Conservation (phyloP, 2,797 vertebrate genomes). For the Hozukius guyotensis region DNA sequence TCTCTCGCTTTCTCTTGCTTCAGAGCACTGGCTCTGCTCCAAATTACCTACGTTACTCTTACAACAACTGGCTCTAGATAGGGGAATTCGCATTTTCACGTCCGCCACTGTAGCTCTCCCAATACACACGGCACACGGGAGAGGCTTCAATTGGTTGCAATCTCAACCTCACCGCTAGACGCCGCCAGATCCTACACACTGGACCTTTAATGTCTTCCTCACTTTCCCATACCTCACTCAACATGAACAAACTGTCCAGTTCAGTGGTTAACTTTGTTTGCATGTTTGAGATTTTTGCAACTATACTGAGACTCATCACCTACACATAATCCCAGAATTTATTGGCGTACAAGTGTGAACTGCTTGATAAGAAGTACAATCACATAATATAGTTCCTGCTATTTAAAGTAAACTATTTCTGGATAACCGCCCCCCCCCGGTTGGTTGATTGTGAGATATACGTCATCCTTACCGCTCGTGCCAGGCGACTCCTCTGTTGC, state of each 20-base stretch:
- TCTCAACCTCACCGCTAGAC: too few species aligned
- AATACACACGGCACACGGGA: too few species aligned
- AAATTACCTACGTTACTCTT: too few species aligned
- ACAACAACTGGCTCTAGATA: too few species aligned
- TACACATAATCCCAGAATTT: not conserved
- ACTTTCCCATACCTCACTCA: not conserved
- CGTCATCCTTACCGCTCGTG: constrained; percentile 86
- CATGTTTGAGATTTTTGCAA: not conserved
- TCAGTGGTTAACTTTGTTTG: not conserved
- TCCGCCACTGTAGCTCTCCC: too few species aligned
- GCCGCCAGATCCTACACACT: too few species aligned
- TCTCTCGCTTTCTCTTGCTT: too few species aligned
- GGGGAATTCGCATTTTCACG: too few species aligned
- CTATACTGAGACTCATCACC: not conserved
- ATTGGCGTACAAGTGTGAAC: not conserved
- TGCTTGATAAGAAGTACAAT: not conserved
- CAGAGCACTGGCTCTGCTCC: too few species aligned
- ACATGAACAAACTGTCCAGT: not conserved
- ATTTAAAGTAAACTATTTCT: not conserved
- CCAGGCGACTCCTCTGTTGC: constrained; percentile 88
- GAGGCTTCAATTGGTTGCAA: too few species aligned
- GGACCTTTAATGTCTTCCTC: not conserved
- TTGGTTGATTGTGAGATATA: not conserved
- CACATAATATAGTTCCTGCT: not conserved
- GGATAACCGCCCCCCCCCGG: not conserved